Evolutionary conservation across 2,797 vertebrate species (phyloP), one percentile per base, ranked within the genome.

Genomic region (Siniperca scherzeri): DNA sequence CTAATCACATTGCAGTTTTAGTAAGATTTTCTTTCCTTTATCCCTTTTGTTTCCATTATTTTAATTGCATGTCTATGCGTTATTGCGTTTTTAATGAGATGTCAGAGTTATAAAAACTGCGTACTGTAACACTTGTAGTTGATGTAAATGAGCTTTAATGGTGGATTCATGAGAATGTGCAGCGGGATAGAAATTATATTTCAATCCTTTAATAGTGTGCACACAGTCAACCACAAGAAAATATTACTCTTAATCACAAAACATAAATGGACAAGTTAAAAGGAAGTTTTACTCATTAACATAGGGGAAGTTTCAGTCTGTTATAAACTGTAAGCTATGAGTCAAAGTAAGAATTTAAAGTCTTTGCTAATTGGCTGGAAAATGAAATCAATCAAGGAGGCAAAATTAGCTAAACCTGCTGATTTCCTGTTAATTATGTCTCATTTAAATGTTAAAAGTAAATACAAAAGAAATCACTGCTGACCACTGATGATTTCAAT

Each of bases 21-120:
- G 21, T 66, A 48, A 83, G 60, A 53, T 69, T 83, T 16, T n/a
- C 19, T 72, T 77, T 82, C 48, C 57, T 76, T 72, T 76, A 69
- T 22, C 5, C 27, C 40, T 73, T 81, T 78, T 82, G 52, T 80
- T 87, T 87, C 57, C 52, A 72, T 65, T 85, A 66, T 81, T 86
- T 85, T 87, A 87, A 90, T 82, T 67, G 48, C 72, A 80, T 70
- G 53, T 67, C 57, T 42, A 7, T 59, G 53, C 59, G 82, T 84
- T 78, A 75, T 77, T 82, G 81, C 69, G 69, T 89, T 86, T 86
- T 82, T 86, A 90, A 90, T 86, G 74, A 89, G 82, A 61, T 74
- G 83, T 85, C 84, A 72, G 57, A 56, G 72, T 48, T 75, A 53
- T 44, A 70, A 60, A 71, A 81, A 67, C 62, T 12, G 59, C 5